A percentile compares a stretch with the other conserved stretches of the same genome.
These are phyloP conservation scores for Myotis planiceps DNA, from an alignment of 2,797 vertebrate genomes.

Conservation along the genomic window DNA sequence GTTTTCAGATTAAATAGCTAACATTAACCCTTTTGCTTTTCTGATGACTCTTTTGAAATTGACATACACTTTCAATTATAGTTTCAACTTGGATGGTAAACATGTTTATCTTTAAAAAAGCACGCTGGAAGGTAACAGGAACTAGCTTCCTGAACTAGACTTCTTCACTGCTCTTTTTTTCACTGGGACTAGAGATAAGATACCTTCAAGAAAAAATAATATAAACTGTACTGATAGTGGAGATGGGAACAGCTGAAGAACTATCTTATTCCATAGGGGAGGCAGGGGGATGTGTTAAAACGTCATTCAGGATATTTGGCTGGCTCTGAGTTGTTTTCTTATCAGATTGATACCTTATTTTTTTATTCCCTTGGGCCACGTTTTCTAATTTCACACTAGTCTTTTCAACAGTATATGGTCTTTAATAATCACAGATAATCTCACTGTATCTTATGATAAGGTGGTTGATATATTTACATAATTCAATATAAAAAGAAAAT, in stretches of 20 bases:
- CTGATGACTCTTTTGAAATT: not conserved
- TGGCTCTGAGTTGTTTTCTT: not conserved
- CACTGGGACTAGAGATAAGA: not conserved
- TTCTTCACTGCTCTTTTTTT: rapidly evolving
- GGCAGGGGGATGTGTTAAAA: not conserved
- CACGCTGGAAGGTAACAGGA: not conserved
- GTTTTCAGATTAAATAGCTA: not conserved
- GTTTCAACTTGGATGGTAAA: not conserved
- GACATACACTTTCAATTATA: not conserved
- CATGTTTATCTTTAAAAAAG: not conserved
- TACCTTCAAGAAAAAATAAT: not conserved
- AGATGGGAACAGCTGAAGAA: not conserved
- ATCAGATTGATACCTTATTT: not conserved
- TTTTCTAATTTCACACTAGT: not conserved
- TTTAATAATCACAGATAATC: not conserved
- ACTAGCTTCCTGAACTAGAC: not conserved
- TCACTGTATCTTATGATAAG: not conserved
- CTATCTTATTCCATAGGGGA: not conserved
- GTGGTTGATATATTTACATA: not conserved
- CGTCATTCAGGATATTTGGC: not conserved
- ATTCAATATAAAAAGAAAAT: not conserved
- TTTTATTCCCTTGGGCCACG: not conserved
- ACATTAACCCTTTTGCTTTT: not conserved
- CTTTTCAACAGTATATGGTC: not conserved
- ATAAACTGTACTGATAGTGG: not conserved